Evolutionary conservation across 2,797 vertebrate genomes (phyloP).

Genomic region (Sebastes paucispinis): DNA sequence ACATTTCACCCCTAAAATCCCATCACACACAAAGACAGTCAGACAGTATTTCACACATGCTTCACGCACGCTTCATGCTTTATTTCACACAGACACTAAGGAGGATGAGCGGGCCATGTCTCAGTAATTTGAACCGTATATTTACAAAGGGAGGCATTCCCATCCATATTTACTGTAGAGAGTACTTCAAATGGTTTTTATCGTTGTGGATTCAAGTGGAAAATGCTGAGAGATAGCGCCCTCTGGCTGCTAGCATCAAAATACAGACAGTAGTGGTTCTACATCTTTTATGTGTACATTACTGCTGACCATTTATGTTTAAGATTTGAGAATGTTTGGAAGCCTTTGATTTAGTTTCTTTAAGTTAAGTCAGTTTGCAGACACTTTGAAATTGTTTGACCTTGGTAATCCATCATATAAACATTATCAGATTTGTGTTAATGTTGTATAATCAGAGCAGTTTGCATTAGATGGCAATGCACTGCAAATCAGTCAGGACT

Average conservation of each 20-base stretch:
- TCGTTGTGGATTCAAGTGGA: background rate
- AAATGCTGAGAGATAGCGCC: slow-evolving; percentile 31
- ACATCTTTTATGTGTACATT: background rate
- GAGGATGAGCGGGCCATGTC: background rate
- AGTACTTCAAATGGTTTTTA: background rate
- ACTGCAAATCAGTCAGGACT: background rate
- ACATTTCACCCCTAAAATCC: background rate
- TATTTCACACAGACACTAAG: background rate
- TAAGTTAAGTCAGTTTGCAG: background rate
- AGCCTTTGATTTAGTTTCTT: background rate
- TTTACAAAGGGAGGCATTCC: background rate
- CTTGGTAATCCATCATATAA: background rate
- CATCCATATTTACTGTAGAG: background rate
- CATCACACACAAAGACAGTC: background rate
- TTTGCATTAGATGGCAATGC: background rate
- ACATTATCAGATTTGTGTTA: background rate
- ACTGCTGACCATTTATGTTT: background rate
- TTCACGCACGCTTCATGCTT: background rate
- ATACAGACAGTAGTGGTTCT: background rate
- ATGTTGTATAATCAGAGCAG: background rate
- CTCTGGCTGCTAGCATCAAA: slow-evolving; percentile 36
- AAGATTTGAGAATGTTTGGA: background rate
- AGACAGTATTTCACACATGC: background rate
- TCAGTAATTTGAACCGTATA: background rate
- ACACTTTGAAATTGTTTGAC: background rate